Evolutionary conservation across 2,888 invertebrate genomes (phyloP).

Genomic region (Agrenia bidenticulata): DNA sequence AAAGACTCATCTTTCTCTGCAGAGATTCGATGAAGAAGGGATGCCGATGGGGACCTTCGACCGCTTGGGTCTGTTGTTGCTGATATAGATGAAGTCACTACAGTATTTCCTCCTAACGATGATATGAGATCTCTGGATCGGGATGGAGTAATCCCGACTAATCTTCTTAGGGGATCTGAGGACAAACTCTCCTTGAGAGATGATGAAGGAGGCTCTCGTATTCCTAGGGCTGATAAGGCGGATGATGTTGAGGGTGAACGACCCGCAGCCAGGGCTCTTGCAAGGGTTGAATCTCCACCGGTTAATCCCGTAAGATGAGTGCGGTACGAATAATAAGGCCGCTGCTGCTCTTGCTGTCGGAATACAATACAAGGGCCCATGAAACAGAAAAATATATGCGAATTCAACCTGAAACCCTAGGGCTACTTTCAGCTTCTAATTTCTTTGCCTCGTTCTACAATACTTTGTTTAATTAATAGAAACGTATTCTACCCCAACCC

Average conservation of each 20-base stretch:
- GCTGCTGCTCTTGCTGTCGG: conserved; percentile 54
- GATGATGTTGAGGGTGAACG: conserved; percentile 50
- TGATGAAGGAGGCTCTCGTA: conserved; percentile 33
- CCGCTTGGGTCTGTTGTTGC: conserved; percentile 27
- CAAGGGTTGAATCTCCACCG: conserved; percentile 64
- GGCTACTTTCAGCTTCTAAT: no score
- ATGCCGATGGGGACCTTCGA: conserved; percentile 48
- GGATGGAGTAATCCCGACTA: conserved; percentile 48
- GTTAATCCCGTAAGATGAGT: conserved; percentile 60
- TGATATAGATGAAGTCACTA: conserved; percentile 4
- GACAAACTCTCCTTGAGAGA: conserved; percentile 43
- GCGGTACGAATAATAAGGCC: conserved; percentile 61
- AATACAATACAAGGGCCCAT: no score
- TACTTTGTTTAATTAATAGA: no score
- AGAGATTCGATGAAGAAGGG: conserved; percentile 48
- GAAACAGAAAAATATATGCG: no score
- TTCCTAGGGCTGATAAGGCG: conserved; percentile 50
- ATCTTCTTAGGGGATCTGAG: conserved; percentile 46
- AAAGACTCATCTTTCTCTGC: conserved; percentile 46
- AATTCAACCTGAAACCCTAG: no score
- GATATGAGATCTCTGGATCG: conserved; percentile 51
- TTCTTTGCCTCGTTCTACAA: no score
- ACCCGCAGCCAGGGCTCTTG: conserved; percentile 58
- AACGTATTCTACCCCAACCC: no score
- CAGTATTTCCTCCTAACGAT: conserved; percentile 28